Conservation (phyloP, 2,888 invertebrate species). For the Nowickia ferox region DNA sequence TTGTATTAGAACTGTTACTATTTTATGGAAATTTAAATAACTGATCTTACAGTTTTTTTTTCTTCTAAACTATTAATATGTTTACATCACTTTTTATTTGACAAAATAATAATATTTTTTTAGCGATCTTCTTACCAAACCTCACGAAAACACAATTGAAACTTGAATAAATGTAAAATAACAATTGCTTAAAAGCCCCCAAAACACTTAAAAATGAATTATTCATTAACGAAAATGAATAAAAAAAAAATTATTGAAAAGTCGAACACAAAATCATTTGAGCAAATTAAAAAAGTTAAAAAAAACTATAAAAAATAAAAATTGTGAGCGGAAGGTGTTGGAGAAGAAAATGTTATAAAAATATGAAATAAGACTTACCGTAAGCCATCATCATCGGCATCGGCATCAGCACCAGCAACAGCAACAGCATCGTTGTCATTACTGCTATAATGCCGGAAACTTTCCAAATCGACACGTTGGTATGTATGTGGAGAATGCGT, state of each 20-base stretch:
- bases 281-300: not conserved
- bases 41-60: not conserved
- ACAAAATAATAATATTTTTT: constrained; percentile 25
- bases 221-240: constrained; percentile 59
- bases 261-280: constrained; percentile 38
- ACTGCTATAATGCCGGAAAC: constrained; percentile 80
- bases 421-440: constrained; percentile 69
- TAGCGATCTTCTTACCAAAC: constrained; percentile 64
- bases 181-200: constrained; percentile 59
- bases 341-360: constrained; percentile 31
- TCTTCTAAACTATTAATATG: not conserved
- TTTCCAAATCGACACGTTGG: constrained; percentile 79
- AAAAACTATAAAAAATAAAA: not conserved
- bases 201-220: constrained; percentile 62
- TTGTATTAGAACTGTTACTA: too few species aligned
- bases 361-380: constrained; percentile 76
- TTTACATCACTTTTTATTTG: not conserved
- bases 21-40: too few species aligned
- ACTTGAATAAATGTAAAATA: constrained; percentile 67
- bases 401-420: constrained; percentile 53
- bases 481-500: constrained; percentile 70
- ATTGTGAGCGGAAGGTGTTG: not conserved
- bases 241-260: constrained; percentile 41
- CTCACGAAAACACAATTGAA: constrained; percentile 70
- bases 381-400: constrained; percentile 77